Conservation (phyloP, 2,797 vertebrate genomes). For the Cheirogaleus major region DNA sequence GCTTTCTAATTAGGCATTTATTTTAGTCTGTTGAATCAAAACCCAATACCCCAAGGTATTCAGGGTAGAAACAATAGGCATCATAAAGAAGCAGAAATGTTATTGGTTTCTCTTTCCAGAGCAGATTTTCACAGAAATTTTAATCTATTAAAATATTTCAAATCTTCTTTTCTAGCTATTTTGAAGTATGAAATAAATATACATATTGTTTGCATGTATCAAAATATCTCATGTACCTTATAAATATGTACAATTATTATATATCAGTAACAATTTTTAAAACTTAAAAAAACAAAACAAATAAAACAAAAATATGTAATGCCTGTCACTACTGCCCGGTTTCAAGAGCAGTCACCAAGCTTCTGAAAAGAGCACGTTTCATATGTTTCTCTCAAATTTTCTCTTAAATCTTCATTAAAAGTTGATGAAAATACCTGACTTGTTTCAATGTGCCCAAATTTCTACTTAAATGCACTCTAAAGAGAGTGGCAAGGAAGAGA, state of each 20-base stretch:
- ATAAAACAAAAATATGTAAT: background rate
- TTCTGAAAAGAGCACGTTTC: fast-evolving
- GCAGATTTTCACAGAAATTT: background rate
- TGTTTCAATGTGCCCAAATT: background rate
- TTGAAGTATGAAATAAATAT: background rate
- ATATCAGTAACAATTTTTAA: background rate
- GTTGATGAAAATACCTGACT: background rate
- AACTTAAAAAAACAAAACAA: background rate
- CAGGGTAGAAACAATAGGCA: background rate
- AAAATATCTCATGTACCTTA: background rate
- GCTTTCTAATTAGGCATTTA: background rate
- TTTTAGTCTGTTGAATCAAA: background rate
- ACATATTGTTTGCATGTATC: background rate
- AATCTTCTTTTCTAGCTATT: background rate
- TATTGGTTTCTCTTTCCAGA: background rate
- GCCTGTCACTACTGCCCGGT: fast-evolving
- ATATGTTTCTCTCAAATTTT: fast-evolving
- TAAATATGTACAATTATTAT: background rate
- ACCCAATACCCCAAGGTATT: background rate
- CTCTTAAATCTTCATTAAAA: background rate
- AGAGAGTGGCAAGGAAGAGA: background rate
- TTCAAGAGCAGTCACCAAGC: fast-evolving
- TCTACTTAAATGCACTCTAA: background rate
- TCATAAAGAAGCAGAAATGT: background rate
- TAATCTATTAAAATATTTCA: too few relatives aligned